Percentiles rank a stretch among this genome's conserved stretches.
phyloP scores from a whole-genome alignment of 2,888 invertebrate genomes.

The Matsumyia berberina region DNA sequence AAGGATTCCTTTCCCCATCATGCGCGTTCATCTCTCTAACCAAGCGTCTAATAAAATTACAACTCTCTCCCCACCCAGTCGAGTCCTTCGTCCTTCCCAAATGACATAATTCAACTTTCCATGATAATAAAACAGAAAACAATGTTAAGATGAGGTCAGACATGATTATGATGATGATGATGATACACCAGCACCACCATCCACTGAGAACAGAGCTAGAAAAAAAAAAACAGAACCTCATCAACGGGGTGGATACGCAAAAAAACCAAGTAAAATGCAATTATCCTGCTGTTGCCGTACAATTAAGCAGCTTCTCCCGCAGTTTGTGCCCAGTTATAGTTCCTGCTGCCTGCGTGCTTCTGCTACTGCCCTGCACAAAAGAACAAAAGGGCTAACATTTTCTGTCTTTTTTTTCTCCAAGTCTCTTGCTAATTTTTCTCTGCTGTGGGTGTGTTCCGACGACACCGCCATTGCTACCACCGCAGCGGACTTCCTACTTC shows the following conservation, averaged over 20 bases:
- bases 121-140: slow-evolving; percentile 51
- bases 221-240: slow-evolving; percentile 4
- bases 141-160: slow-evolving; percentile 53
- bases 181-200: slow-evolving; percentile 12
- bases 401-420: background rate
- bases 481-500: slow-evolving; percentile 4
- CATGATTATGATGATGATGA: slow-evolving; percentile 27
- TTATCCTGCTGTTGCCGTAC: slow-evolving; percentile 63
- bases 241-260: slow-evolving; percentile 21
- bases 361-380: background rate
- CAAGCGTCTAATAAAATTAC: slow-evolving; percentile 26
- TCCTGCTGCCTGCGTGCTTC: background rate
- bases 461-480: background rate
- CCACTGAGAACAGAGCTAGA: background rate
- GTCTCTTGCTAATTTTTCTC: slow-evolving; percentile 50
- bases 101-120: slow-evolving; percentile 38
- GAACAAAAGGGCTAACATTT: slow-evolving; percentile 10
- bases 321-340: slow-evolving; percentile 51
- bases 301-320: slow-evolving; percentile 65
- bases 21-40: no score
- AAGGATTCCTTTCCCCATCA: no score
- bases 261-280: slow-evolving; percentile 61
- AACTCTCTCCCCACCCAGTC: background rate
- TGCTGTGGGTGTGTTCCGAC: background rate
- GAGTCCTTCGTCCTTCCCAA: background rate